Base-by-base conservation (phyloP, 2,113 vertebrate species). In the Clupea harengus region DNA sequence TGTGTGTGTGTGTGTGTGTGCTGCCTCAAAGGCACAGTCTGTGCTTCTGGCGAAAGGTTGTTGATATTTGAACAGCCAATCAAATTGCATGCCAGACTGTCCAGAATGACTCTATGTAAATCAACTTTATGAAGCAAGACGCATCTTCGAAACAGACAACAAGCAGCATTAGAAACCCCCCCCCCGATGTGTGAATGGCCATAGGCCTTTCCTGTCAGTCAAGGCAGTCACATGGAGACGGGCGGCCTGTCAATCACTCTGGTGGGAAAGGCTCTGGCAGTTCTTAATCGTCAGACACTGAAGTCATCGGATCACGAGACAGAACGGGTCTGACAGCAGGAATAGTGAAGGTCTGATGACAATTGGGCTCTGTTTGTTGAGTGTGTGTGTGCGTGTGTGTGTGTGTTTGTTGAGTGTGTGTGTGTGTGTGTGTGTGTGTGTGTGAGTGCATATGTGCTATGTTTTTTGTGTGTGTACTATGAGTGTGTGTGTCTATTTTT, bases 201-300 rank as follows among this genome's bases (percentile, higher is more conserved):
- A 45, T 45, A 13, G 84, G 72, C 72, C n/a, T 57, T 86, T 88
- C 54, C 57, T 86, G 82, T 39, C 50, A 82, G 54, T 84, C 50
- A n/a, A 45, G 22, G 22, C 75, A n/a, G 22, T 86, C 87, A 78
- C 6, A 15, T 45, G 81, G 11, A 60, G 60, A 85, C 64, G 49
- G 46, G 46, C 15, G 6, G n/a, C 52, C 82, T 84, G 57, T 86
- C 87, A 85, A 84, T 84, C 85, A 78, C 32, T 11, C 83, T 57
- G 52, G n/a, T 44, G 15, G 83, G 80, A 81, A 50, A 46, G 75
- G 28, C 50, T 44, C 80, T 75, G 87, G 47, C 82, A 81, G 87
- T 20, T 49, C 32, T 44, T 88, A 85, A 85, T 75, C 15, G 10
- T 44, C 78, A 84, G 54, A 32, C 17, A 45, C 54, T 49, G 15